Percentiles rank a stretch among this genome's conserved stretches.
These are phyloP conservation scores for Mimachlamys varia DNA, from an alignment of 2,888 invertebrate species.

Conservation along the genomic window DNA sequence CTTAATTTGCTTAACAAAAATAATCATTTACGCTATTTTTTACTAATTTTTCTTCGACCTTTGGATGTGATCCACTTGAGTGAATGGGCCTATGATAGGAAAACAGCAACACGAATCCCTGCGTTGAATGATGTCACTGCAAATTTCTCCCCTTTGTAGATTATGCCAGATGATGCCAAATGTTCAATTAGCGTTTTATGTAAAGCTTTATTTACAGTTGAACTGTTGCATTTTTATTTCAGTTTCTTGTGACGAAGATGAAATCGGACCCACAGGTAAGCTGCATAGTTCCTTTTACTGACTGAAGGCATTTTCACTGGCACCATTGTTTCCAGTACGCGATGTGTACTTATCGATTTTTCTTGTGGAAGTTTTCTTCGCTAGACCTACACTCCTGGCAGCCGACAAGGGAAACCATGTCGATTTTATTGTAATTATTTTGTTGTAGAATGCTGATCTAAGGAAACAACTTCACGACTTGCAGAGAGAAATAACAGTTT, in stretches of 20 bases:
- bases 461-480: conserved; percentile 72
- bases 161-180: background rate
- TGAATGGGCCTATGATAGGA: background rate
- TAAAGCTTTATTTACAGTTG: background rate
- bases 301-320: conserved; percentile 35
- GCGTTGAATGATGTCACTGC: conserved; percentile 4
- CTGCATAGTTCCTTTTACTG: conserved; percentile 34
- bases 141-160: background rate
- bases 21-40: background rate
- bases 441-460: conserved; percentile 71
- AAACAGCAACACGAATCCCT: background rate
- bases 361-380: conserved; percentile 65
- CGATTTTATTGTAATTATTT: conserved; percentile 59
- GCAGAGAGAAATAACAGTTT: conserved; percentile 75
- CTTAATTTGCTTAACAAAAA: background rate
- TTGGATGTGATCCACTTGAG: conserved; percentile 7
- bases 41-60: conserved; percentile 2
- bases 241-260: conserved; percentile 76
- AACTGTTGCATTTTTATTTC: conserved; percentile 56
- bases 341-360: conserved; percentile 67
- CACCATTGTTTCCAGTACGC: conserved; percentile 3
- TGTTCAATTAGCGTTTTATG: conserved; percentile 2
- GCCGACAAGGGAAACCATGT: conserved; percentile 47
- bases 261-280: conserved; percentile 76
- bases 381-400: conserved; percentile 39